Percentiles rank a stretch among this genome's conserved stretches.
Conservation (phyloP, 92 coral and sea anemone genomes). For the Phenganax subtilis region DNA sequence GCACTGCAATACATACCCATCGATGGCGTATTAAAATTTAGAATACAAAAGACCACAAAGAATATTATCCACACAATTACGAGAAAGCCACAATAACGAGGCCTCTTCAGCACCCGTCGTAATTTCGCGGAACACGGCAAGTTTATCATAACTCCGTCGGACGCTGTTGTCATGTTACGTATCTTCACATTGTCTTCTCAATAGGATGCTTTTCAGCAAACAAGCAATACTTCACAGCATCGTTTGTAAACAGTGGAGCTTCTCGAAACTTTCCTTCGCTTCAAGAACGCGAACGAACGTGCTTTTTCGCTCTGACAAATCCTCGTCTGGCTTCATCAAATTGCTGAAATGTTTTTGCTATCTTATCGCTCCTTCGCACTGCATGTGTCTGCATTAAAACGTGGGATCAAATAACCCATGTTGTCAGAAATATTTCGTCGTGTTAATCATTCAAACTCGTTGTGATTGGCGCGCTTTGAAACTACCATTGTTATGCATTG, state of each 20-base stretch:
- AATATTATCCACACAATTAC: conserved; percentile 18
- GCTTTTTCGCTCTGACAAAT: background rate
- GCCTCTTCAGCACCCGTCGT: conserved; percentile 22
- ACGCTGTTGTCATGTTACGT: background rate
- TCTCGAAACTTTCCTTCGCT: no score
- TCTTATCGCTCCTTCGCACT: no score
- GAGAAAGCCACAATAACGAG: conserved; percentile 20
- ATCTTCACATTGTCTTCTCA: background rate
- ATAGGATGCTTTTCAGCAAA: background rate
- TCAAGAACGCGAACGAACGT: background rate
- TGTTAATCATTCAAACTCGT: conserved; percentile 1
- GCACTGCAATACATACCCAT: conserved; percentile 11
- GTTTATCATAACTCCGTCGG: conserved; percentile 11
- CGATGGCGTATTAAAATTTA: conserved; percentile 28
- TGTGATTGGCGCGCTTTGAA: conserved; percentile 35
- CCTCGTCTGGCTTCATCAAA: background rate
- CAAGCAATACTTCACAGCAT: background rate
- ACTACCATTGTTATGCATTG: conserved; percentile 9
- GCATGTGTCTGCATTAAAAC: background rate
- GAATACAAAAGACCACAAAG: conserved; percentile 25
- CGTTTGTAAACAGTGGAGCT: background rate
- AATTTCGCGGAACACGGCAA: conserved; percentile 1
- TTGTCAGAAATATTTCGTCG: conserved; percentile 22
- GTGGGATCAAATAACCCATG: conserved; percentile 31
- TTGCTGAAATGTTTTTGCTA: background rate